phyloP scores from a whole-genome alignment of 2,797 vertebrate species.

The Karalla daura region DNA sequence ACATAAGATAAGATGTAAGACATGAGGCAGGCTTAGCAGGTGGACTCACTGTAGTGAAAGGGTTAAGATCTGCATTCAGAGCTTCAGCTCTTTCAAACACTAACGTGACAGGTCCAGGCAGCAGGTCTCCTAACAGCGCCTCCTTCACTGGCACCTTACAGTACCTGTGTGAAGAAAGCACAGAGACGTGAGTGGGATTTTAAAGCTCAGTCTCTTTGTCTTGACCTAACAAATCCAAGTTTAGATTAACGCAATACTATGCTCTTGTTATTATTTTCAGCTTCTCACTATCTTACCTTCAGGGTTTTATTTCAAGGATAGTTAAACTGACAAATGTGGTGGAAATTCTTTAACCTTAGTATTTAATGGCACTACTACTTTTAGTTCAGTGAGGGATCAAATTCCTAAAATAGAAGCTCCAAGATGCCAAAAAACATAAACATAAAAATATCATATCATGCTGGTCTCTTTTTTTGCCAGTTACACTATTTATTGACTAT shows the following conservation, averaged over 20 bases:
- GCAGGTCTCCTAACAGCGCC: constrained; percentile 86
- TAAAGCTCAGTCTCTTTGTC: background rate
- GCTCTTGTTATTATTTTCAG: no score
- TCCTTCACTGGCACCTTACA: constrained; percentile 88
- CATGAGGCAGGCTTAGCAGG: background rate
- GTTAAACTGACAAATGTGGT: no score
- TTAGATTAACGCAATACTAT: background rate
- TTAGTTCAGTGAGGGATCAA: no score
- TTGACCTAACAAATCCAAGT: background rate
- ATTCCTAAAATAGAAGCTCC: no score
- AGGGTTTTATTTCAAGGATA: background rate
- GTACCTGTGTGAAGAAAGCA: constrained; percentile 87
- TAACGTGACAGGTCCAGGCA: constrained; percentile 95
- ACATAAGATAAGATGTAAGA: background rate
- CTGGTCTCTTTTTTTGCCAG: no score
- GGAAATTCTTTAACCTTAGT: no score
- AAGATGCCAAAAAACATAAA: no score
- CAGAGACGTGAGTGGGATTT: background rate
- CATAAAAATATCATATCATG: no score
- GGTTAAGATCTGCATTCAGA: constrained; percentile 92
- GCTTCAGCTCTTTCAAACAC: constrained; percentile 89
- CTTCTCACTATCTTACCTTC: background rate
- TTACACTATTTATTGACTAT: no score
- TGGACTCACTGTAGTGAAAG: constrained; percentile 89
- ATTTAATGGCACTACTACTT: no score